phyloP scores from a whole-genome alignment of 2,113 vertebrate genomes.

The Callionymus lyra region DNA sequence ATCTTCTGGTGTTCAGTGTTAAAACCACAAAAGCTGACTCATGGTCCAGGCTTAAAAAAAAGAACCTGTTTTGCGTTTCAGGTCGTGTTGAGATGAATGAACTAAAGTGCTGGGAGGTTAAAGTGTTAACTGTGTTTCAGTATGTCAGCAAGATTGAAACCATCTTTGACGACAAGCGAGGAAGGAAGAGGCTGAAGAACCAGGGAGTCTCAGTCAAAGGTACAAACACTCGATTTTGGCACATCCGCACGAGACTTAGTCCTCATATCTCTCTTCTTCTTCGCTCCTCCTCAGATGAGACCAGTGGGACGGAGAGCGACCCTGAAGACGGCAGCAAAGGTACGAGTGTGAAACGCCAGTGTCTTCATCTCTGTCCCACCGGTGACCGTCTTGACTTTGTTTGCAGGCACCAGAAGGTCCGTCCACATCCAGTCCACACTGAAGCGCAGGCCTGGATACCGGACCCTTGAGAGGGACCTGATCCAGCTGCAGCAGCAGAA shows the following conservation, averaged over 20 bases:
- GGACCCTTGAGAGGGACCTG: slow-evolving; percentile 88
- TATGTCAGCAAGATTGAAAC: slow-evolving; percentile 85
- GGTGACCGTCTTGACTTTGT: slow-evolving; percentile 2
- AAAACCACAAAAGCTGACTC: too few species aligned
- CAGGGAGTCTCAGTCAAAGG: slow-evolving; percentile 70
- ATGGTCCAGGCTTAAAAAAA: too few species aligned
- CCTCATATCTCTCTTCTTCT: slow-evolving; percentile 16
- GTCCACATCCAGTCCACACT: slow-evolving; percentile 74
- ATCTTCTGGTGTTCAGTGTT: too few species aligned
- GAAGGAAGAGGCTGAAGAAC: slow-evolving; percentile 81
- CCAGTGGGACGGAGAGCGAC: slow-evolving; percentile 89
- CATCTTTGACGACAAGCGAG: slow-evolving; percentile 88
- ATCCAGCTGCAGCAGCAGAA: slow-evolving; percentile 89
- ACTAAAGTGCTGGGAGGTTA: background rate
- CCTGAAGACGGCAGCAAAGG: slow-evolving; percentile 82
- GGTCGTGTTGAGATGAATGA: background rate
- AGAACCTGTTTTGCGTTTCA: too few species aligned
- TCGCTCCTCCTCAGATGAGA: slow-evolving; percentile 75
- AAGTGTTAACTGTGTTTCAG: slow-evolving; percentile 48
- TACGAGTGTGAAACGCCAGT: slow-evolving; percentile 36
- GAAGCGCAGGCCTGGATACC: slow-evolving; percentile 81
- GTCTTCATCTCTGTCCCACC: background rate
- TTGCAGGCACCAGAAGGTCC: slow-evolving; percentile 68
- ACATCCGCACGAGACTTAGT: background rate
- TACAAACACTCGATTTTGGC: slow-evolving; percentile 27